Evolutionary conservation across 2,113 vertebrate species (phyloP).

Genomic region (Paraplagusia blochii): DNA sequence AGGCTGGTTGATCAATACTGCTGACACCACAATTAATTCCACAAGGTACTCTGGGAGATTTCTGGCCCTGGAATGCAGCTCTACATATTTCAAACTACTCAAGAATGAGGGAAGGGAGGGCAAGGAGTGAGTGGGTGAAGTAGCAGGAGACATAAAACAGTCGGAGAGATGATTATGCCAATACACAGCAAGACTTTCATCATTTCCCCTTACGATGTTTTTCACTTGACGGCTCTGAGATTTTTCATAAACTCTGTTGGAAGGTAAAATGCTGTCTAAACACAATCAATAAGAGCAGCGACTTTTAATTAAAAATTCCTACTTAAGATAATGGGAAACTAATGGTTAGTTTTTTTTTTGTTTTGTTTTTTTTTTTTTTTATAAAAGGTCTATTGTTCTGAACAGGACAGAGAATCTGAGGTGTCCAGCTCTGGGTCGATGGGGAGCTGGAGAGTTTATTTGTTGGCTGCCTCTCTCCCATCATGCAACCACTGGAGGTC

Average conservation of each 20-base stretch:
- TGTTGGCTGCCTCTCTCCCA: not conserved
- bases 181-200: not conserved
- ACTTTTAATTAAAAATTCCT: too few species aligned
- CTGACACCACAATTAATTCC: constrained; percentile 44
- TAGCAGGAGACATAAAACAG: not conserved
- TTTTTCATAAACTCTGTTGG: not conserved
- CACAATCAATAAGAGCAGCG: too few species aligned
- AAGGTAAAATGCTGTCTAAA: too few species aligned
- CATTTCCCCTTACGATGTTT: not conserved
- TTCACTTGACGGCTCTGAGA: not conserved
- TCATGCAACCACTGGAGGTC: not conserved
- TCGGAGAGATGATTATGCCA: not conserved
- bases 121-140: not conserved
- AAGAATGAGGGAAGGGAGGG: not conserved
- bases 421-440: too few species aligned
- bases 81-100: constrained; percentile 19
- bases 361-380: too few species aligned
- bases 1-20: constrained; percentile 55
- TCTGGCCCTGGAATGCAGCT: not conserved
- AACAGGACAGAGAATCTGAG: too few species aligned
- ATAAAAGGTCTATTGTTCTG: too few species aligned
- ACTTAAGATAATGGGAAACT: too few species aligned
- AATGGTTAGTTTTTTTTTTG: too few species aligned
- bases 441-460: not conserved
- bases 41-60: constrained; percentile 39